Percentiles rank a stretch among this genome's conserved stretches.
phyloP scores from a whole-genome alignment of 2,797 vertebrate genomes.

The Nannoperca australis region DNA sequence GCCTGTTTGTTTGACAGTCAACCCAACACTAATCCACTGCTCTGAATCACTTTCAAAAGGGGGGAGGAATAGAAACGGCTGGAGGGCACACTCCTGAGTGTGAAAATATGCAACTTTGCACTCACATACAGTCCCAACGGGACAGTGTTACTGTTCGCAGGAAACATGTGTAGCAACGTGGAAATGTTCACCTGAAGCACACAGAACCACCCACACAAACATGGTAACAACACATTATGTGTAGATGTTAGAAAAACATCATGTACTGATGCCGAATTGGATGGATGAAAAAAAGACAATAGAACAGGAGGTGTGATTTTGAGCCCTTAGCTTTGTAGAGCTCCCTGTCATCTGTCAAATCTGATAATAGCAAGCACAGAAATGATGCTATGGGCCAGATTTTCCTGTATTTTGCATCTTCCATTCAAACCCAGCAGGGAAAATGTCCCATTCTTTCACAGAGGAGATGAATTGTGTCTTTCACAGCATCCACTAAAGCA shows the following conservation, averaged over 20 bases:
- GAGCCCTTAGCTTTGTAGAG: constrained; percentile 47
- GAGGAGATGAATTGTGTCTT: constrained; percentile 9
- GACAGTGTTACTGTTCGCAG: constrained; percentile 26
- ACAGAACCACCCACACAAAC: constrained; percentile 11
- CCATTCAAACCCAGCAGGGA: constrained; percentile 34
- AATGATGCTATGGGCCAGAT: constrained; percentile 18
- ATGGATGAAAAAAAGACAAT: constrained; percentile 48
- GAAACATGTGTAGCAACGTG: constrained; percentile 23
- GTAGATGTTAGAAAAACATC: constrained; percentile 1
- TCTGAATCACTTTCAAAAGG: constrained; percentile 53
- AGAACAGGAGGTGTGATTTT: constrained; percentile 51
- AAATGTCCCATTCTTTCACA: constrained; percentile 20
- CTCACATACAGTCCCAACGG: constrained; percentile 46
- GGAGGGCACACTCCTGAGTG: constrained; percentile 32
- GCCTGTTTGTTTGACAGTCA: constrained; percentile 76
- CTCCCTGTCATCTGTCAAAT: constrained; percentile 56
- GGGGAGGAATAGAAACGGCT: constrained; percentile 42
- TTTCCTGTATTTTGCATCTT: constrained; percentile 44
- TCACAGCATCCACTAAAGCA: constrained; percentile 16
- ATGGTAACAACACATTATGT: constrained; percentile 3
- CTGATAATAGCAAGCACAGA: constrained; percentile 45
- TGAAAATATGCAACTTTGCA: constrained; percentile 61
- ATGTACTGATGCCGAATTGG: constrained; percentile 4
- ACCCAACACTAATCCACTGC: constrained; percentile 75
- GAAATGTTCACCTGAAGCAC: not conserved